phyloP scores from a whole-genome alignment of 2,797 vertebrate genomes.

The Pelobates cultripes region DNA sequence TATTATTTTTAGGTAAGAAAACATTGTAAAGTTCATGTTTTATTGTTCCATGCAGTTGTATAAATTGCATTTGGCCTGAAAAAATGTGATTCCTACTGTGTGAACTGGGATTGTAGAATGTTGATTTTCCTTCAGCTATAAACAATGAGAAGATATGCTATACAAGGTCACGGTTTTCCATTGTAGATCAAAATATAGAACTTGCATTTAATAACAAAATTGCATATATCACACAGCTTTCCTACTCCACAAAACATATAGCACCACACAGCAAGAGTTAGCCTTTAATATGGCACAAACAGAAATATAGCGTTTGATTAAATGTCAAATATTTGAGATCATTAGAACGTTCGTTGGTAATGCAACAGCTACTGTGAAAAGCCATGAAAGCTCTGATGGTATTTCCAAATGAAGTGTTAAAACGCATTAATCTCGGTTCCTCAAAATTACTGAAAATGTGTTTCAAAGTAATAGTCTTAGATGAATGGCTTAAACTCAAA shows the following conservation, averaged over 20 bases:
- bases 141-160: conserved; percentile 81
- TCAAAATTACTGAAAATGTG: not conserved
- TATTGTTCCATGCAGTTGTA: conserved; percentile 83
- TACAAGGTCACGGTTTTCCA: conserved; percentile 80
- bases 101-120: conserved; percentile 78
- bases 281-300: conserved; percentile 72
- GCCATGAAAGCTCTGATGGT: conserved; percentile 62
- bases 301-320: conserved; percentile 74
- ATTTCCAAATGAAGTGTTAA: conserved; percentile 15
- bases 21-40: conserved; percentile 80
- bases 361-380: conserved; percentile 66
- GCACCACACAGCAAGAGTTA: conserved; percentile 73
- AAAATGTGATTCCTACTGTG: conserved; percentile 84
- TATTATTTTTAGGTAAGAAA: conserved; percentile 85
- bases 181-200: conserved; percentile 80
- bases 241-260: conserved; percentile 69
- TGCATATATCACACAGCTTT: conserved; percentile 79
- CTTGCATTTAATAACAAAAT: conserved; percentile 81
- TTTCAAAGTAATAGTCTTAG: not conserved
- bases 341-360: conserved; percentile 72
- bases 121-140: conserved; percentile 84
- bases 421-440: not conserved
- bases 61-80: conserved; percentile 84
- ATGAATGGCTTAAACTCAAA: not conserved
- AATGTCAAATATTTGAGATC: conserved; percentile 72